Evolutionary conservation across 1,140 invertebrate genomes (phyloP).

Genomic region (Leucophenga varia): DNA sequence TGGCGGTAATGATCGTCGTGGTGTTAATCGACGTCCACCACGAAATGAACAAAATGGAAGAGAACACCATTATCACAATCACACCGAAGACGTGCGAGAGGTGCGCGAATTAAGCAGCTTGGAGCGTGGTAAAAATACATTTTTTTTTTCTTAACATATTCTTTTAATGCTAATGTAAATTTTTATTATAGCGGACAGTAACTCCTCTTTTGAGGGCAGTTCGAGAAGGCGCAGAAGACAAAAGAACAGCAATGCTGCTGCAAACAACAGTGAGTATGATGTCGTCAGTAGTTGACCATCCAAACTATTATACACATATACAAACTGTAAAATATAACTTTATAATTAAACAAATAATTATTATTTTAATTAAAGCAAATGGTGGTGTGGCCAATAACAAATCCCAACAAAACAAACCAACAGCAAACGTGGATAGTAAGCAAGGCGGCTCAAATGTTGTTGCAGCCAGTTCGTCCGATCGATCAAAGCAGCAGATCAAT

Average conservation of each 20-base stretch:
- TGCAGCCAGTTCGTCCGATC: conserved; percentile 20
- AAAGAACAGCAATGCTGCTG: conserved; percentile 47
- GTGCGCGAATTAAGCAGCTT: conserved; percentile 52
- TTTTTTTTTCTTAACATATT: no score
- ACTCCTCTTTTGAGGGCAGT: conserved; percentile 53
- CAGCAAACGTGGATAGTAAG: conserved; percentile 38
- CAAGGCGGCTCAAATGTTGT: conserved; percentile 30
- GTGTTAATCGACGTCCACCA: conserved; percentile 38
- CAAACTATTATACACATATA: no score
- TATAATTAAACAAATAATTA: no score
- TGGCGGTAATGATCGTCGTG: conserved; percentile 34
- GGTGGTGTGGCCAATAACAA: conserved; percentile 47
- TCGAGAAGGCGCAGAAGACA: conserved; percentile 50
- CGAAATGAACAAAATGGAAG: conserved; percentile 44
- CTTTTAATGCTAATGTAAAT: conserved; percentile 3
- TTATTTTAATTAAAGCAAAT: conserved; percentile 30
- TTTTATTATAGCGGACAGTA: conserved; percentile 42
- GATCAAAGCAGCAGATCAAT: conserved; percentile 21
- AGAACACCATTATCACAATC: conserved; percentile 49
- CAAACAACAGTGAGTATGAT: conserved; percentile 49
- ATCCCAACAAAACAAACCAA: conserved; percentile 31
- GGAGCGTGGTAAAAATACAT: conserved; percentile 39
- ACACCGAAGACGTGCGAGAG: conserved; percentile 49
- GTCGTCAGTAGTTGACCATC: conserved; percentile 8
- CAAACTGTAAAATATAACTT: no score